A percentile compares a stretch with the other conserved stretches of the same genome.
These are phyloP conservation scores for Motacilla tschutschensis DNA, from an alignment of 2,113 vertebrate species.

Conservation along the genomic window DNA sequence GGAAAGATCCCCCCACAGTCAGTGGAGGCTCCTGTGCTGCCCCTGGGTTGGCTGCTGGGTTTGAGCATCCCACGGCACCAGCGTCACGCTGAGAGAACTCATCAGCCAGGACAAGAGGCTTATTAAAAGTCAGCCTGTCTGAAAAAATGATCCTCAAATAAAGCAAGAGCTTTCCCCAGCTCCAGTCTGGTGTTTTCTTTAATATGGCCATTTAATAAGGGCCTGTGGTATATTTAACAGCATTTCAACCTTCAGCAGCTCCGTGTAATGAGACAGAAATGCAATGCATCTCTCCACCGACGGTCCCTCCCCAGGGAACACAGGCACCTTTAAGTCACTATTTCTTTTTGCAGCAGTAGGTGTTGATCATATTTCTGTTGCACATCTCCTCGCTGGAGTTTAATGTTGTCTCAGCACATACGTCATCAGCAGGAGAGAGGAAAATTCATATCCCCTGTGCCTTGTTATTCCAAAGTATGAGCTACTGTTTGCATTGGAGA, in stretches of 20 bases:
- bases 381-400: not conserved
- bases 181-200: not conserved
- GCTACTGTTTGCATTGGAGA: not conserved
- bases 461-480: not conserved
- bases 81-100: not conserved
- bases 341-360: not conserved
- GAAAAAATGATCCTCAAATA: constrained; percentile 28
- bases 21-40: not conserved
- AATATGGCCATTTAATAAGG: constrained; percentile 23
- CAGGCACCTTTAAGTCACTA: not conserved
- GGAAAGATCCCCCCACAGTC: not conserved
- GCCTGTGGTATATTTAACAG: constrained; percentile 40
- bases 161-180: not conserved
- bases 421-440: not conserved
- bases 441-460: not conserved
- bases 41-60: not conserved
- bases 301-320: not conserved
- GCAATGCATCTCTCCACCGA: not conserved
- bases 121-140: constrained; percentile 45
- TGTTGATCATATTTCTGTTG: constrained; percentile 4
- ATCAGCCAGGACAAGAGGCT: not conserved
- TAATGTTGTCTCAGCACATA: not conserved
- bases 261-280: not conserved
- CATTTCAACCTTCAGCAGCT: constrained; percentile 18
- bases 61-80: not conserved